A percentile compares a stretch with the other conserved stretches of the same genome.
Conservation (phyloP, 2,888 invertebrate genomes). For the Zeuzera pyrina region DNA sequence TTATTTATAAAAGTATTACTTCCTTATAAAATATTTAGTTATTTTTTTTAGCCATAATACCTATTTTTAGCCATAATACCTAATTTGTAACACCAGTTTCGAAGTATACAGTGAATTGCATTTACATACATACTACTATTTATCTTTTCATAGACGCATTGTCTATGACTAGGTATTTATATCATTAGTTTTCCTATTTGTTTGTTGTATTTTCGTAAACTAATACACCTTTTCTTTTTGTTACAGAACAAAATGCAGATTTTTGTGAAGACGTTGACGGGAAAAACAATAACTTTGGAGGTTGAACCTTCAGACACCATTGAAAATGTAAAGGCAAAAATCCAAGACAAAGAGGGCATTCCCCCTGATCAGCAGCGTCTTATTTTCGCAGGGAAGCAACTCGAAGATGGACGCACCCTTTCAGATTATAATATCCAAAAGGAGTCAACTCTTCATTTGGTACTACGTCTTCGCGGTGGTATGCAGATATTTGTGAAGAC, state of each 20-base stretch:
- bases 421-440: constrained; percentile 78
- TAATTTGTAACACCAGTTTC: too few species aligned
- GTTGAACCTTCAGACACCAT: constrained; percentile 69
- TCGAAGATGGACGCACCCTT: constrained; percentile 73
- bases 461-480: constrained; percentile 60
- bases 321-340: constrained; percentile 74
- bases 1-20: too few species aligned
- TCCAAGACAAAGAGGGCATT: constrained; percentile 74
- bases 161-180: constrained; percentile 4
- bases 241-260: constrained; percentile 34
- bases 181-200: not conserved
- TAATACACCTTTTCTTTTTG: not conserved
- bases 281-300: constrained; percentile 28
- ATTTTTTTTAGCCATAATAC: too few species aligned
- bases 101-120: too few species aligned
- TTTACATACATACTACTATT: too few species aligned
- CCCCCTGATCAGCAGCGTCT: constrained; percentile 75
- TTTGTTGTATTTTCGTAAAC: not conserved
- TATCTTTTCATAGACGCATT: too few species aligned
- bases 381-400: constrained; percentile 75
- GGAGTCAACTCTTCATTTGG: constrained; percentile 72
- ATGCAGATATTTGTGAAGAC: constrained; percentile 56
- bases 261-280: constrained; percentile 23
- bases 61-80: too few species aligned
- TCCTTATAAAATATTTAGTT: too few species aligned